phyloP scores from a whole-genome alignment of 2,797 vertebrate genomes.

The Tauraco hartlaubi region DNA sequence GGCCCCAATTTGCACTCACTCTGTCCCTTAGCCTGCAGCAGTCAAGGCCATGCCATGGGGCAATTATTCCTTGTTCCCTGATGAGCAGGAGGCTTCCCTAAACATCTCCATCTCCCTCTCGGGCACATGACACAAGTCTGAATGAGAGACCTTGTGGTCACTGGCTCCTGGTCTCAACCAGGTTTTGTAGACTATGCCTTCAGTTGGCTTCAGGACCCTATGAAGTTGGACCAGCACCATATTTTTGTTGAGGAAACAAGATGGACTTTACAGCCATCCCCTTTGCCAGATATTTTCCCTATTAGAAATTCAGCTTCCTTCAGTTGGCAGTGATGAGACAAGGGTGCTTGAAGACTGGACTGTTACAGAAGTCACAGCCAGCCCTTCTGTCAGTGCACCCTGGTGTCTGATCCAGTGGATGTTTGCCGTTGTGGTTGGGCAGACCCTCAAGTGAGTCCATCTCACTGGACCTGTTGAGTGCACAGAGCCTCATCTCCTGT shows the following conservation, averaged over 20 bases:
- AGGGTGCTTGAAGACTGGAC: not conserved
- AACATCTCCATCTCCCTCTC: not conserved
- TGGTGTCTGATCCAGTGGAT: not conserved
- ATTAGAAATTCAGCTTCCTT: not conserved
- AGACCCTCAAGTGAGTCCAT: not conserved
- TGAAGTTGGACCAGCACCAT: not conserved
- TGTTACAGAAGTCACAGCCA: not conserved
- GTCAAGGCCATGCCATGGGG: not conserved
- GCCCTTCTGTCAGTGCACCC: not conserved
- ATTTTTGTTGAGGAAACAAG: not conserved
- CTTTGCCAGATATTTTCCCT: not conserved
- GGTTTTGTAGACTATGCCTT: not conserved
- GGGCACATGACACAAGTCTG: not conserved
- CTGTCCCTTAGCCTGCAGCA: not conserved
- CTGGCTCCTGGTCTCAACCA: not conserved
- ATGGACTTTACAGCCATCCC: not conserved
- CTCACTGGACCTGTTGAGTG: not conserved
- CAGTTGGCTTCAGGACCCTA: not conserved
- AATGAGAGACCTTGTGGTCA: no score
- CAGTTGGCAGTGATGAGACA: not conserved
- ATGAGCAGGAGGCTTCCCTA: not conserved
- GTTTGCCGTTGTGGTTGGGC: not conserved
- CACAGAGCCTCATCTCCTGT: not conserved
- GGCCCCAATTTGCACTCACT: rapidly evolving
- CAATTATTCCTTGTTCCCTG: not conserved